Evolutionary conservation across 2,888 invertebrate species (phyloP).

Genomic region (Ellobium chinense): DNA sequence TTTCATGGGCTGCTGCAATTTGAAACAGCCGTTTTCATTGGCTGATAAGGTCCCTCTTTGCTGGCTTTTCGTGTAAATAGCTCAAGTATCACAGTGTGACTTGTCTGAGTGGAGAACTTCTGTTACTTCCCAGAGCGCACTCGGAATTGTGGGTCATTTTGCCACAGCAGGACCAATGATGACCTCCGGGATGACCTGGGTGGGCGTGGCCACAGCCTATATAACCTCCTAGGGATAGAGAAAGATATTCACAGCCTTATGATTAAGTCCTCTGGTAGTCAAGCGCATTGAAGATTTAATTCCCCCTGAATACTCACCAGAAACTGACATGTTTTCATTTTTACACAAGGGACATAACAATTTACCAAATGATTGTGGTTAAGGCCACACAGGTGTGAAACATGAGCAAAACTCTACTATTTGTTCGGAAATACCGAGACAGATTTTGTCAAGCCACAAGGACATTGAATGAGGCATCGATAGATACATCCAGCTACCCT

Average conservation of each 20-base stretch:
- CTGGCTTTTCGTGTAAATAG: too few species aligned
- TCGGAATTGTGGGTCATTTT: slow-evolving; percentile 47
- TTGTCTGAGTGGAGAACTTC: background rate
- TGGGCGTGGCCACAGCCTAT: slow-evolving; percentile 49
- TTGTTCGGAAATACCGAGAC: too few species aligned
- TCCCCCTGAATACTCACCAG: background rate
- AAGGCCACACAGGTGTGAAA: too few species aligned
- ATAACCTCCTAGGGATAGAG: slow-evolving; percentile 36
- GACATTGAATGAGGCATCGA: too few species aligned
- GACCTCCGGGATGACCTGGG: slow-evolving; percentile 46
- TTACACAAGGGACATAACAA: too few species aligned
- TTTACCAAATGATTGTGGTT: background rate
- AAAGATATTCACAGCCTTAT: background rate
- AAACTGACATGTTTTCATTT: background rate
- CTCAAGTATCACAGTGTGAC: background rate
- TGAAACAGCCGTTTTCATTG: too few species aligned
- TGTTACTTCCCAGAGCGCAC: slow-evolving; percentile 28
- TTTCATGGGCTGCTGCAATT: too few species aligned
- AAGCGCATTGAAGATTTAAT: too few species aligned
- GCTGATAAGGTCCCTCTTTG: too few species aligned
- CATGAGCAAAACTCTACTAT: too few species aligned
- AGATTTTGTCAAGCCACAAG: too few species aligned
- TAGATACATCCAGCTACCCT: background rate
- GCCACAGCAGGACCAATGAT: slow-evolving; percentile 55
- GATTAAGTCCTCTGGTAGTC: background rate